A percentile compares a stretch with the other conserved stretches of the same genome.
phyloP scores from a whole-genome alignment of 2,797 vertebrate species.

The Allobates femoralis region DNA sequence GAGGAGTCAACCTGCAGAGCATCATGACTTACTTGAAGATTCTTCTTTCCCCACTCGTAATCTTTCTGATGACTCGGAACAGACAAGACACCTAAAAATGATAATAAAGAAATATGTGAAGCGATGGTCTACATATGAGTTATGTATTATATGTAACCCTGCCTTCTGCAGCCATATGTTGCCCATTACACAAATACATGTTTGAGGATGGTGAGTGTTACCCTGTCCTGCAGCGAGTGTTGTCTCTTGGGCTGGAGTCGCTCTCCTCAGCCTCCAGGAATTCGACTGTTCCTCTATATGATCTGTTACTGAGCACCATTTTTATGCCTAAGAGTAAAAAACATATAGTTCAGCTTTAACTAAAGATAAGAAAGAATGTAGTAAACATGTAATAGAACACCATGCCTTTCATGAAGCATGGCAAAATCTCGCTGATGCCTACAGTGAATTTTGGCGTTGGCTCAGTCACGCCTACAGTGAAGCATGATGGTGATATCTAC shows the following conservation, averaged over 20 bases:
- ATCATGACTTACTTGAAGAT: conserved; percentile 32
- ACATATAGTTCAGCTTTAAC: background rate
- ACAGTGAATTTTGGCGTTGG: too few relatives aligned
- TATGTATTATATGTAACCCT: background rate
- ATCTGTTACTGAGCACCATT: conserved; percentile 81
- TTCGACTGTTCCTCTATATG: conserved; percentile 81
- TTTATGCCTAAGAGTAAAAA: conserved; percentile 72
- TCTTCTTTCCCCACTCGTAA: conserved; percentile 63
- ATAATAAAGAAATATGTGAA: background rate
- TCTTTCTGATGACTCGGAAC: conserved; percentile 80
- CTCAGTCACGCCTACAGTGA: too few relatives aligned
- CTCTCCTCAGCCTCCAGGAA: conserved; percentile 79
- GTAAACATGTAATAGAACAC: too few relatives aligned
- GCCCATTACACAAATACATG: background rate
- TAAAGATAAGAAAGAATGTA: too few relatives aligned
- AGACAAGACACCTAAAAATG: conserved; percentile 79
- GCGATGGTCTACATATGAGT: background rate
- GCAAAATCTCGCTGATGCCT: too few relatives aligned
- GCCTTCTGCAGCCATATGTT: background rate
- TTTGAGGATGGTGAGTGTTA: conserved; percentile 66
- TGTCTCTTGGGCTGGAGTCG: conserved; percentile 81
- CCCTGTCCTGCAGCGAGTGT: conserved; percentile 84
- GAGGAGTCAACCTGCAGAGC: background rate
- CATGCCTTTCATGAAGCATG: too few relatives aligned
- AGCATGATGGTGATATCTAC: too few relatives aligned